phyloP scores from a whole-genome alignment of 2,797 vertebrate species.

The Rachycentron canadum region DNA sequence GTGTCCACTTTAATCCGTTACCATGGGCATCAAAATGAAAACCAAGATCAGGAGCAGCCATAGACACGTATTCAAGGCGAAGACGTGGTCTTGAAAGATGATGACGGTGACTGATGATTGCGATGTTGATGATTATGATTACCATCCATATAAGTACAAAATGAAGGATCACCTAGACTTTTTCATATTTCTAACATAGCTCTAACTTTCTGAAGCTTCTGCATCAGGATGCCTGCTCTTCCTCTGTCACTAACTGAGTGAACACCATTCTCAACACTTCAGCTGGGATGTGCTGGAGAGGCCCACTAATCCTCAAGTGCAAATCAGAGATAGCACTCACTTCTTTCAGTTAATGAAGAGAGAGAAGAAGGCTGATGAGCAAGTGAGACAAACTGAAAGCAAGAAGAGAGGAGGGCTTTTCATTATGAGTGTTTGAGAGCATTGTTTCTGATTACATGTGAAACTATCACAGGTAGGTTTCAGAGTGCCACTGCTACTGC shows the following conservation, averaged over 20 bases:
- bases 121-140: background rate
- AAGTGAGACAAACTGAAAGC: slow-evolving; percentile 35
- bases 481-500: slow-evolving; percentile 9
- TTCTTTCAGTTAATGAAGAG: slow-evolving; percentile 68
- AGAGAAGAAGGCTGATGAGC: slow-evolving; percentile 50
- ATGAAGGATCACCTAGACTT: background rate
- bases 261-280: slow-evolving; percentile 51
- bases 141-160: background rate
- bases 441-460: slow-evolving; percentile 61
- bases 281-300: slow-evolving; percentile 55
- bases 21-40: too few relatives aligned
- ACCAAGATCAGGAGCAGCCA: too few relatives aligned
- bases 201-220: slow-evolving; percentile 15
- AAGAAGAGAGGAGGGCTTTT: slow-evolving; percentile 50
- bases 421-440: slow-evolving; percentile 49
- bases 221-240: slow-evolving; percentile 8
- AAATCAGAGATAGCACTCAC: slow-evolving; percentile 66
- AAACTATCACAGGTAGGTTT: slow-evolving; percentile 42
- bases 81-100: background rate
- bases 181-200: background rate
- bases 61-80: background rate
- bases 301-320: slow-evolving; percentile 68
- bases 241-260: slow-evolving; percentile 42
- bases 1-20: too few relatives aligned
- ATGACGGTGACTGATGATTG: background rate